Conservation (phyloP, 2,113 vertebrate species). For the Anser brachyrhynchus region DNA sequence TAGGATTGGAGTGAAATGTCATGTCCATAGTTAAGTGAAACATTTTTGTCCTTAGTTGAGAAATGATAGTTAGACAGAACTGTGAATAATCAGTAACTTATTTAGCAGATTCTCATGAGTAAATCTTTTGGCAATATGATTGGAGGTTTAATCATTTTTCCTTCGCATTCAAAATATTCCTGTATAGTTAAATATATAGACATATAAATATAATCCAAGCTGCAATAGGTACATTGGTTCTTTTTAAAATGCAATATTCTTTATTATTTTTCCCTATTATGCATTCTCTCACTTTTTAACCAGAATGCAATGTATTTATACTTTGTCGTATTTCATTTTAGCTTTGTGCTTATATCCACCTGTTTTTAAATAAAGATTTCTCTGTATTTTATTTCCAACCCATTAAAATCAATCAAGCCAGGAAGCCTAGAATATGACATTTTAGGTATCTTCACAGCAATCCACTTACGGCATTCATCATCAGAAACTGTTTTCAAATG, state of each 20-base stretch:
- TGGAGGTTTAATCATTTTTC: not conserved
- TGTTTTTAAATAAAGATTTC: conserved; percentile 59
- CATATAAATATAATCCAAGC: not conserved
- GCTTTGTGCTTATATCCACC: conserved; percentile 10
- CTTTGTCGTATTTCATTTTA: conserved; percentile 35
- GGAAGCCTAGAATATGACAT: conserved; percentile 46
- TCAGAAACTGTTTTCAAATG: conserved; percentile 56
- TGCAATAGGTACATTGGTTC: not conserved
- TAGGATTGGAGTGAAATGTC: not conserved
- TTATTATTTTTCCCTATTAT: not conserved
- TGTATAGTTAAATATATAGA: not conserved
- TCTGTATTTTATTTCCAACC: conserved; percentile 53
- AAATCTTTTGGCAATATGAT: not conserved
- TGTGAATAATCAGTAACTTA: not conserved
- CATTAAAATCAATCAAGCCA: conserved; percentile 59
- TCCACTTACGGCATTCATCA: conserved; percentile 46
- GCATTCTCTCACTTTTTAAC: conserved; percentile 1
- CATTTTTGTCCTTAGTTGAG: not conserved
- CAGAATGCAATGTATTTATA: not conserved
- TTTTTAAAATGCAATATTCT: not conserved
- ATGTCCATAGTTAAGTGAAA: not conserved
- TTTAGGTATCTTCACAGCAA: conserved; percentile 51
- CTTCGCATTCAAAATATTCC: not conserved
- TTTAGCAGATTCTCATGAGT: not conserved
- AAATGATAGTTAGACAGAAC: not conserved